Percentiles rank a stretch among this genome's conserved stretches.
Evolutionary conservation across 2,113 vertebrate genomes (phyloP).

Genomic region (Bubo bubo): DNA sequence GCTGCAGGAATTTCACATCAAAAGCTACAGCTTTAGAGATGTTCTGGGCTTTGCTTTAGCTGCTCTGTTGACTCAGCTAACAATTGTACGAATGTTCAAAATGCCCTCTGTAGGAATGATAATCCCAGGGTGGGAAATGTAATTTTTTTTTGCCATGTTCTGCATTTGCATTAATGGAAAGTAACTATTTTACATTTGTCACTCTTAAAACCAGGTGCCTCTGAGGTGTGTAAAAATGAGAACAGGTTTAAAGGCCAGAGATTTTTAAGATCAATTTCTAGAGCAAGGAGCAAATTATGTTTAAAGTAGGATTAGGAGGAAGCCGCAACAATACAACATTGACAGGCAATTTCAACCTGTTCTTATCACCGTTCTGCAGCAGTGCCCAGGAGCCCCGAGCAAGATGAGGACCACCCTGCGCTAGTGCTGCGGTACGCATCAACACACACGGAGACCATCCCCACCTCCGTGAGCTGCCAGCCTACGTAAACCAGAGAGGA

Average conservation of each 20-base stretch:
- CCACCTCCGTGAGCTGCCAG: neutral
- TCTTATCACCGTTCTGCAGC: neutral
- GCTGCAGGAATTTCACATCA: neutral
- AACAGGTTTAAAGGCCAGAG: neutral
- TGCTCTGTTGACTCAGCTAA: constrained; percentile 48
- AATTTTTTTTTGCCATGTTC: neutral
- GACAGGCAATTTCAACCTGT: neutral
- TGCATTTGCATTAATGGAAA: neutral
- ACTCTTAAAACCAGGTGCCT: neutral
- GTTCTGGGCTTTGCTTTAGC: constrained; percentile 17
- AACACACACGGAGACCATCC: neutral
- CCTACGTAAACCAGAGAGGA: neutral
- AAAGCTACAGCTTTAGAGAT: neutral
- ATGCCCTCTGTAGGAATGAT: neutral
- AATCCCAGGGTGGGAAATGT: constrained; percentile 3
- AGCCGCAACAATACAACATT: neutral
- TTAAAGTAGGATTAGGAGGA: neutral
- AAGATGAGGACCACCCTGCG: neutral
- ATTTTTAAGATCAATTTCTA: neutral
- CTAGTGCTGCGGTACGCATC: neutral
- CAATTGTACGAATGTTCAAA: neutral
- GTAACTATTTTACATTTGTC: neutral
- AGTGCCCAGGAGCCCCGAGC: neutral
- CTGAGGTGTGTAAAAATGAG: neutral
- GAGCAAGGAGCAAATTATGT: neutral